Base-by-base conservation (phyloP, 2,797 vertebrate genomes). In the Cirrhinus mrigala region DNA sequence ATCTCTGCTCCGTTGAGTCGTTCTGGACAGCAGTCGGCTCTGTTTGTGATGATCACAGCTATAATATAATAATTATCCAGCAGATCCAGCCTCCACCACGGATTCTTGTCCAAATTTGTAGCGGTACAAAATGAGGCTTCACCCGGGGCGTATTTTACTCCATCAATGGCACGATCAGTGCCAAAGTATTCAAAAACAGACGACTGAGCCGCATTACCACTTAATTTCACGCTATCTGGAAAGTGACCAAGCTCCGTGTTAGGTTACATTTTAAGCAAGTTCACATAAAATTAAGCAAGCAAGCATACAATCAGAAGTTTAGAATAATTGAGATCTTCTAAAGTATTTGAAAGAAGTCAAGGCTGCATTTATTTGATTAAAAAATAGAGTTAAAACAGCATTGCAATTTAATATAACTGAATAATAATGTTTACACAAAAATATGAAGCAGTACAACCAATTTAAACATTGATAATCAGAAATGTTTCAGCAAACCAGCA, bases 81-180 rank as follows among this genome's bases (percentile, higher is more conserved):
- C 33, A 84, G 83, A 15, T 84, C 75, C 62, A 84, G 48, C 62
- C 74, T 70, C 83, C 83, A 84, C 83, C 83, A 79, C 0, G 74
- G 83, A 16, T 48, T 70, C 0, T 4, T 24, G 1, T 27, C 4
- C 5, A 0, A 0, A 1, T 3, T 3, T 29, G 79, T 68, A 11
- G 11, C 11, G 1, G 62, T 6, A 9, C 46, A 80, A 14, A 33
- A n/a, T 37, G 27, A 52, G 0, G 3, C n/a, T 18, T 0, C 0
- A 7, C 44, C 70, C 15, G 15, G 46, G 6, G 1, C 6, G 0
- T 2, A 0, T 54, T 52, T 54, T 7, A 18, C 33, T 22, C 50
- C 27, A 75, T 75, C 73, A 0, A 52, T 0, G 1, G 24, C 71
- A 3, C n/a, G 1, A 20, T 33, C 11, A 20, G 71, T 8, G 4